Evolutionary conservation across 30 jellyfish, hydroid and myxozoan genomes (phyloP), one percentile per base, ranked within the genome.

Genomic region (Cassiopea xamachana): DNA sequence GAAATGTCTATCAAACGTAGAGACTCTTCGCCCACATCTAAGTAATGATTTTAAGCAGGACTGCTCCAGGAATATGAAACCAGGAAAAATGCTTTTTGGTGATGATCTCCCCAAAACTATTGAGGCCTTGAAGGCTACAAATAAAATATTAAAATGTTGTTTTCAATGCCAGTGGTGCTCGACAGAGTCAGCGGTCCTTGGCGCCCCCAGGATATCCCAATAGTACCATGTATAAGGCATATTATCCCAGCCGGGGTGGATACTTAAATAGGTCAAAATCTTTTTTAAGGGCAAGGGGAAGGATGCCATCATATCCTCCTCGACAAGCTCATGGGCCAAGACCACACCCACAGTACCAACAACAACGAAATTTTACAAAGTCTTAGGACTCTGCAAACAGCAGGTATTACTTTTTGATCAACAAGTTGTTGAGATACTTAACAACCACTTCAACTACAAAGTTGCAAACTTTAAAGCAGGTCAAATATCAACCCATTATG

Each of bases 341-440:
- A 48, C 87, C 51, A 78, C 39, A 19, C 7, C 73, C 48, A 46
- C 74, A 67, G n/a, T 75, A 78, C 48, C 87, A 45, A 46, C 87
- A 46, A 4, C 44, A 27, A 43, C 7, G 10, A 69, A 78, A 78
- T 0, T 78, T 78, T n/a, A 78, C 87, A 7, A 78, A 48, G 43
- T 10, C 43, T 48, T 48, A 78, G 87, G 1, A 48, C 46, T 44
- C 48, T 48, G 43, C 44, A 78, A 78, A 15, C 7, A 43, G 46
- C 87, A 78, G 87, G 87, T 78, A 78, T 2, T 44, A 2, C 13
- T 14, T 48, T 78, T 78, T 78, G 76, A 45, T 17, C 6, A 8
- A 3, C 10, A 55, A 3, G 64, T 55, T 6, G 12, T 55, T 55
- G 12, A 10, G 10, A 10, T 55, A 3, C 64, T 55, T 55, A 55